These are phyloP conservation scores for Pangasius krempfi DNA, from an alignment of 2,797 vertebrate genomes.

Conservation along the genomic window DNA sequence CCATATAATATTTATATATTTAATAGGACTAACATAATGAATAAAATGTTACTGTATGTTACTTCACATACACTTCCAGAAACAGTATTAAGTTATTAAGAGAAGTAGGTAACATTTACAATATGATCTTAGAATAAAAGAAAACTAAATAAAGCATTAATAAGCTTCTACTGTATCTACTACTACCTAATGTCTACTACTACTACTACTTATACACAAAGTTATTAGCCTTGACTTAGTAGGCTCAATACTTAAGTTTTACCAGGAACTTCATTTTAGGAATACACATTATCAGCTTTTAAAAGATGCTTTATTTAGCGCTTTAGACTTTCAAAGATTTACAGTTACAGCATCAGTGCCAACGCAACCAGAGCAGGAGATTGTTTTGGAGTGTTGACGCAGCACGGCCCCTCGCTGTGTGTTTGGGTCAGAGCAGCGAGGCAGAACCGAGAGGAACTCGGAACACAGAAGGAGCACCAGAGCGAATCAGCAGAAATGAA, in stretches of 20 bases:
- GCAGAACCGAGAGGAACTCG: slow-evolving; percentile 7
- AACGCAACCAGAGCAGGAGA: slow-evolving; percentile 34
- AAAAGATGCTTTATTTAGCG: neutral
- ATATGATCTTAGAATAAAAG: neutral
- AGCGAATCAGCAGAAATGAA: slow-evolving; percentile 21
- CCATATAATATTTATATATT: neutral
- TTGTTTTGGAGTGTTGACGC: slow-evolving; percentile 11
- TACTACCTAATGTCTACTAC: neutral
- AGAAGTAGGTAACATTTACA: neutral
- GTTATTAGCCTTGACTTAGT: neutral
- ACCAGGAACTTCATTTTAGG: neutral
- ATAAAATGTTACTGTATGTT: neutral
- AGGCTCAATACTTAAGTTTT: neutral
- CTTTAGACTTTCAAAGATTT: slow-evolving; percentile 8
- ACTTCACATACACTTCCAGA: neutral
- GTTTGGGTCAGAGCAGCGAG: slow-evolving; percentile 26
- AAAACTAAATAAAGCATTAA: neutral
- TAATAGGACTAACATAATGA: neutral
- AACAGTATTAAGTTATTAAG: neutral
- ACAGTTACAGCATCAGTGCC: slow-evolving; percentile 24
- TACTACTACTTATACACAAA: neutral
- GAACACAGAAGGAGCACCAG: slow-evolving; percentile 18
- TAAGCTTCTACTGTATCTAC: neutral
- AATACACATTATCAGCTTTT: neutral
- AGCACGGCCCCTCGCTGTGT: slow-evolving; percentile 1